phyloP scores from a whole-genome alignment of 1,140 invertebrate genomes.

The Megathymus violae region DNA sequence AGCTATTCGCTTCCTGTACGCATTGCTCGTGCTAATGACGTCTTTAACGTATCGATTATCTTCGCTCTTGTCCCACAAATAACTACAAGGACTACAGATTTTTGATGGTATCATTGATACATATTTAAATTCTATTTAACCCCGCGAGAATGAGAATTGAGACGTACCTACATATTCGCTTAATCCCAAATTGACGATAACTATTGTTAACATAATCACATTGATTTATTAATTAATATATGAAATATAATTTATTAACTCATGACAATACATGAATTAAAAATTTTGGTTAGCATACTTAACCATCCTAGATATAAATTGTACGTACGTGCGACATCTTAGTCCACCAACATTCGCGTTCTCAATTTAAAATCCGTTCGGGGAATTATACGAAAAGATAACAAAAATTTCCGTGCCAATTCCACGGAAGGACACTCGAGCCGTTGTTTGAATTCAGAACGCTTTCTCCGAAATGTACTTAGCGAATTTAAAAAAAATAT shows the following conservation, averaged over 20 bases:
- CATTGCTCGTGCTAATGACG: slow-evolving; percentile 19
- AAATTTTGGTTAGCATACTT: no score
- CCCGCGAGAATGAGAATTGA: no score
- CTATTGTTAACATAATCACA: no score
- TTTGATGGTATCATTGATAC: no score
- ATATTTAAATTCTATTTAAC: no score
- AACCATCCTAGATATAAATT: no score
- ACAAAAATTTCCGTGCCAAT: slow-evolving; percentile 82
- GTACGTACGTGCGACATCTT: slow-evolving; percentile 53
- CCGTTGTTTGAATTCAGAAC: slow-evolving; percentile 78
- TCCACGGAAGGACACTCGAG: slow-evolving; percentile 79
- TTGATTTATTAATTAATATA: no score
- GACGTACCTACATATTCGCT: no score
- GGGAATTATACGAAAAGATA: slow-evolving; percentile 80
- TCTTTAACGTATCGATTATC: slow-evolving; percentile 20
- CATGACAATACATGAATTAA: no score
- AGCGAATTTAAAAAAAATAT: not conserved
- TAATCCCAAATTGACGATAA: no score
- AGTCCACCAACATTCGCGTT: slow-evolving; percentile 70
- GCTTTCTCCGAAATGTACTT: slow-evolving; percentile 65
- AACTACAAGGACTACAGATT: not conserved
- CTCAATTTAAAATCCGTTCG: slow-evolving; percentile 82
- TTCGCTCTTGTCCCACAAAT: not conserved
- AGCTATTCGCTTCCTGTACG: slow-evolving; percentile 32
- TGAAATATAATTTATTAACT: no score